Evolutionary conservation across 2,797 vertebrate genomes (phyloP).

Genomic region (Alosa sapidissima): DNA sequence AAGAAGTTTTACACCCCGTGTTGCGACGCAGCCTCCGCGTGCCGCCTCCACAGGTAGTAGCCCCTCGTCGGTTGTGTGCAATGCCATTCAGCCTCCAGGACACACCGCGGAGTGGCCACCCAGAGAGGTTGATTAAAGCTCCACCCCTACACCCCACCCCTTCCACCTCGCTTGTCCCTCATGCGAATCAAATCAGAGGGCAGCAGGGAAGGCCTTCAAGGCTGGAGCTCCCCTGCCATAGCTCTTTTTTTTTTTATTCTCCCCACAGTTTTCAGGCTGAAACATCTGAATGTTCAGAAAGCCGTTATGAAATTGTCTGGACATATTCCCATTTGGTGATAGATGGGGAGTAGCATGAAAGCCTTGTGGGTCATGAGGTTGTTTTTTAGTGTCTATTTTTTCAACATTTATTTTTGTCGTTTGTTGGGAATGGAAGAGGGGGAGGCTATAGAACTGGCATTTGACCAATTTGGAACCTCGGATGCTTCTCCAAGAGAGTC

Average conservation of each 20-base stretch:
- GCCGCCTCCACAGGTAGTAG: background rate
- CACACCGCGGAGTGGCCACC: background rate
- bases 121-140: background rate
- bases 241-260: background rate
- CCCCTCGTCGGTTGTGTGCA: background rate
- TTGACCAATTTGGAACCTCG: constrained; percentile 49
- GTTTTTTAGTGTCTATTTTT: constrained; percentile 26
- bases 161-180: background rate
- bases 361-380: constrained; percentile 45
- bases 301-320: constrained; percentile 47
- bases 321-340: constrained; percentile 47
- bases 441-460: constrained; percentile 29
- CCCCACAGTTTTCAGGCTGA: background rate
- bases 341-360: constrained; percentile 47
- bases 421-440: background rate
- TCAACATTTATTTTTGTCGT: constrained; percentile 3
- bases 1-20: constrained; percentile 39
- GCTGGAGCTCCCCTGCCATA: background rate
- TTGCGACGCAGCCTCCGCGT: constrained; percentile 5
- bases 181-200: background rate
- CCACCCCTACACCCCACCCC: background rate
- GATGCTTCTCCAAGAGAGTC: constrained; percentile 41
- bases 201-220: background rate
- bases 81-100: background rate
- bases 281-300: constrained; percentile 43